Conservation (phyloP, 1,140 invertebrate species). For the Glossosoma conforme region DNA sequence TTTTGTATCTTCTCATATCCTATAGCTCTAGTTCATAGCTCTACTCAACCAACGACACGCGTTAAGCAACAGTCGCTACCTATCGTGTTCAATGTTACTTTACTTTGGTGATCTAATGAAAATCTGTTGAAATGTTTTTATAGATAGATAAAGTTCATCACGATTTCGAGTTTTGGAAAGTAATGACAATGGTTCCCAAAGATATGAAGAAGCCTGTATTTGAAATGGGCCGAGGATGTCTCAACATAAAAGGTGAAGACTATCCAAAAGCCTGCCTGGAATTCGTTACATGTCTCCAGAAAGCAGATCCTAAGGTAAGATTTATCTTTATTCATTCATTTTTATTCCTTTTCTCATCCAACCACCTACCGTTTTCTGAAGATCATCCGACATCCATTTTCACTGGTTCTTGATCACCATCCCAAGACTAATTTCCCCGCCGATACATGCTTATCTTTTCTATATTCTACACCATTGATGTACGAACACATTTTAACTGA, state of each 20-base stretch:
- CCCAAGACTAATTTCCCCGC: too few relatives aligned
- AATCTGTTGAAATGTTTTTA: background rate
- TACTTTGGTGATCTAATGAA: background rate
- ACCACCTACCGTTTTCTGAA: background rate
- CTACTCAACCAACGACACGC: too few relatives aligned
- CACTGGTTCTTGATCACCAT: too few relatives aligned
- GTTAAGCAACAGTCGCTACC: too few relatives aligned
- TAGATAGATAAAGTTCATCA: constrained; percentile 27
- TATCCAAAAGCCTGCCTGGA: constrained; percentile 22
- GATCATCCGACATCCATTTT: background rate
- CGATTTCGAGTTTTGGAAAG: constrained; percentile 31
- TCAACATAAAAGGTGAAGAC: constrained; percentile 24
- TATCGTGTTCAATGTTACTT: too few relatives aligned
- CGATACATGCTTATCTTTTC: too few relatives aligned
- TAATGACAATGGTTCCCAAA: constrained; percentile 18
- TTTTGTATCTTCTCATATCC: too few relatives aligned
- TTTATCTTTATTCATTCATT: too few relatives aligned
- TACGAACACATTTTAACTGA: too few relatives aligned
- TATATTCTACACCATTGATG: too few relatives aligned
- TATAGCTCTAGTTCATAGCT: too few relatives aligned
- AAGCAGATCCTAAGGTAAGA: constrained; percentile 23
- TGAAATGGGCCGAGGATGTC: constrained; percentile 24
- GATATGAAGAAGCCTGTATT: constrained; percentile 27
- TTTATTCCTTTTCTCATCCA: background rate
- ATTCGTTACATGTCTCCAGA: constrained; percentile 24